A percentile compares a stretch with the other conserved stretches of the same genome.
Evolutionary conservation across 2,113 vertebrate species (phyloP).

Genomic region (Chauna torquata): DNA sequence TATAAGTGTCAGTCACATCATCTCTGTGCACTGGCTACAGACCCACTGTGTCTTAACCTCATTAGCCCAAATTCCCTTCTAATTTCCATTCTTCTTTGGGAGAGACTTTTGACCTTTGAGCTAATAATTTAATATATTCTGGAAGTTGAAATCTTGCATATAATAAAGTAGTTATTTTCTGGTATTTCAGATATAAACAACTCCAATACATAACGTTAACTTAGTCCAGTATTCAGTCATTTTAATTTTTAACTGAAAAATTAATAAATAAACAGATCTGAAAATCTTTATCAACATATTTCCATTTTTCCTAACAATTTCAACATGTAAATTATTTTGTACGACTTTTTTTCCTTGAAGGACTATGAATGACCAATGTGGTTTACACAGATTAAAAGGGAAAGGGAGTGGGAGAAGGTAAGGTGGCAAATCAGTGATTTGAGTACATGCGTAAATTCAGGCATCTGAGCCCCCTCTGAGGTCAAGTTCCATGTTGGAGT

Average conservation of each 20-base stretch:
- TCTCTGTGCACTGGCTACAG: not conserved
- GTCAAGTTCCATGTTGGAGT: not conserved
- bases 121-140: not conserved
- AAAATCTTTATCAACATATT: not conserved
- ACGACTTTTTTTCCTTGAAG: not conserved
- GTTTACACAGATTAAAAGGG: not conserved
- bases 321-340: not conserved
- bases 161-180: conserved; percentile 5
- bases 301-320: not conserved
- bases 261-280: not conserved
- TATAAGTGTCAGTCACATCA: not conserved
- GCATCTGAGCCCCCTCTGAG: not conserved
- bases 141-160: not conserved
- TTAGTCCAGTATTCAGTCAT: not conserved
- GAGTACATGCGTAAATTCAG: not conserved
- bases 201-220: not conserved
- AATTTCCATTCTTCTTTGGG: not conserved
- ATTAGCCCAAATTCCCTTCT: not conserved
- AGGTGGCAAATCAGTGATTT: not conserved
- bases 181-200: not conserved
- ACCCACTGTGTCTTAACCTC: not conserved
- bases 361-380: not conserved
- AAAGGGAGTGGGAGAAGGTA: not conserved
- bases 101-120: not conserved
- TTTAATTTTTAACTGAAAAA: not conserved